Conservation (phyloP, 2,888 invertebrate genomes). For the Thereva nobilitata region DNA sequence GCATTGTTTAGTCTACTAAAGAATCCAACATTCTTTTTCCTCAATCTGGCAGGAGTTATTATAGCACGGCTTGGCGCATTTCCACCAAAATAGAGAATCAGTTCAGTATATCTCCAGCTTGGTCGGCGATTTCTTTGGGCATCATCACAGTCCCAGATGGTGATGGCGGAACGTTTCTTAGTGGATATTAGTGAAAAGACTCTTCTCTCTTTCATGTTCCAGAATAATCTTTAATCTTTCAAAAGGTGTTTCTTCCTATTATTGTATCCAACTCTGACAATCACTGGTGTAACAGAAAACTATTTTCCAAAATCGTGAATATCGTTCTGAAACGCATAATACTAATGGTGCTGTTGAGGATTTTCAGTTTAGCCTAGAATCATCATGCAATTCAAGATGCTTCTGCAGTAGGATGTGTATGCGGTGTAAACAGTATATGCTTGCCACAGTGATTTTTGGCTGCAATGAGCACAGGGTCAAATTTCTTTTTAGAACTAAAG, state of each 20-base stretch:
- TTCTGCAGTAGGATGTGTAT: conserved; percentile 69
- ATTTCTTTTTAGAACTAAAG: no score
- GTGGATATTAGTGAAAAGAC: conserved; percentile 82
- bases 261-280: conserved; percentile 72
- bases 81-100: conserved; percentile 82
- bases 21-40: conserved; percentile 79
- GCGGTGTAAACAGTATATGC: conserved; percentile 74
- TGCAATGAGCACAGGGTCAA: no score
- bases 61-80: conserved; percentile 79
- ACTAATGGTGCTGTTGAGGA: neutral
- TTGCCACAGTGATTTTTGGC: no score
- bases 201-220: conserved; percentile 71
- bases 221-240: conserved; percentile 71
- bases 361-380: conserved; percentile 52
- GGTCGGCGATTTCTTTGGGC: conserved; percentile 76
- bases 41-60: conserved; percentile 77
- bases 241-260: conserved; percentile 72
- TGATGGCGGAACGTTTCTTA: conserved; percentile 81
- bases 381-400: conserved; percentile 72
- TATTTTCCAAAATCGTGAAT: conserved; percentile 52
- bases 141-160: conserved; percentile 84
- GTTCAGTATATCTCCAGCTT: conserved; percentile 75
- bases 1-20: conserved; percentile 68
- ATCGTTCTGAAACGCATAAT: neutral
- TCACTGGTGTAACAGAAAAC: conserved; percentile 72